These are phyloP conservation scores for Dryococelus australis DNA, from an alignment of 2,888 invertebrate genomes.

Conservation along the genomic window DNA sequence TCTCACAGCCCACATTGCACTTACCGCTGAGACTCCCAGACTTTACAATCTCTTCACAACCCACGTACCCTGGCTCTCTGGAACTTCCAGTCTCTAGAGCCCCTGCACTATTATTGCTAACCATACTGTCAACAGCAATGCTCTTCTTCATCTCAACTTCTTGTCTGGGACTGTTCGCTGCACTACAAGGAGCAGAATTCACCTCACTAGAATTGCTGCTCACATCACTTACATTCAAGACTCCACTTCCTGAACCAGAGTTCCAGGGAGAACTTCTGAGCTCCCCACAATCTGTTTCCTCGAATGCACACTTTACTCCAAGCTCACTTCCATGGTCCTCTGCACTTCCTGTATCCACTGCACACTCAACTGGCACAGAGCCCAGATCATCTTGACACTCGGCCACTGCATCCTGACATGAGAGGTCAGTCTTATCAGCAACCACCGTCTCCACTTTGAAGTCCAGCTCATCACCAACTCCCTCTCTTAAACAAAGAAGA, in stretches of 20 bases:
- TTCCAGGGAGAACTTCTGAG: too few relatives aligned
- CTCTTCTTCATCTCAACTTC: too few relatives aligned
- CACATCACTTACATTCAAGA: neutral
- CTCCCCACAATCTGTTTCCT: too few relatives aligned
- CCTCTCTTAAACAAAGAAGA: conserved; percentile 43
- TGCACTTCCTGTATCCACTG: neutral
- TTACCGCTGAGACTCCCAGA: neutral
- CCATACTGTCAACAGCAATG: too few relatives aligned
- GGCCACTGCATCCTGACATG: neutral
- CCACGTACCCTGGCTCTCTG: too few relatives aligned
- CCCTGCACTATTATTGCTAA: too few relatives aligned
- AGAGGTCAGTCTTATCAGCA: neutral
- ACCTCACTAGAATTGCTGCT: too few relatives aligned
- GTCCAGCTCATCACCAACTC: conserved; percentile 38
- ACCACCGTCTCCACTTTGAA: neutral
- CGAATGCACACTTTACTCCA: neutral
- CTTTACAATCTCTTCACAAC: neutral
- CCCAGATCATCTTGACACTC: neutral
- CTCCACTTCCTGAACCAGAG: neutral
- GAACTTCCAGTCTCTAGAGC: too few relatives aligned
- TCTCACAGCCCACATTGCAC: neutral
- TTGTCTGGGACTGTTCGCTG: too few relatives aligned
- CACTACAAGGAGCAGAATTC: too few relatives aligned
- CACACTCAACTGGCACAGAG: neutral
- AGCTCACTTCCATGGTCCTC: neutral